Percentiles rank a stretch among this genome's conserved stretches.
Conservation (phyloP, 2,113 vertebrate genomes). For the Motacilla alba region DNA sequence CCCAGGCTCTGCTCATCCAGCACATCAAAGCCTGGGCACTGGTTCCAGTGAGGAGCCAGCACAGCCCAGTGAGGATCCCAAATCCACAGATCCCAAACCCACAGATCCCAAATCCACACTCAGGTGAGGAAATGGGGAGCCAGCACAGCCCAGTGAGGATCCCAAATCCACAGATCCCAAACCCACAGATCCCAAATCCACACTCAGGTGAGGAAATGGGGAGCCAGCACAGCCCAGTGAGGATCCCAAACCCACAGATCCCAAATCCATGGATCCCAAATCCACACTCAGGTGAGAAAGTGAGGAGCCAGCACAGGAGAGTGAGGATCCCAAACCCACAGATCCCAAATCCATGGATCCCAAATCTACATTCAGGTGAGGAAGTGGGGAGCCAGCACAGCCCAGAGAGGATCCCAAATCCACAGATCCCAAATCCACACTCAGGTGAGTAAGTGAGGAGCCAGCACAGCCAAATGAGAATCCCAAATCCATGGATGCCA, state of each 20-base stretch:
- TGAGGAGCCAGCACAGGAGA: neutral
- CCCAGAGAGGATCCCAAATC: neutral
- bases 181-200: neutral
- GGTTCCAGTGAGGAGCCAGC: neutral
- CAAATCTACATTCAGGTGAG: neutral
- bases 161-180: neutral
- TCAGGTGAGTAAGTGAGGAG: neutral
- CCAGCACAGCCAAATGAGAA: too few species aligned
- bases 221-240: neutral
- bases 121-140: neutral
- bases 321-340: neutral
- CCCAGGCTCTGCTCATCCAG: neutral
- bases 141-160: neutral
- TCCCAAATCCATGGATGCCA: neutral
- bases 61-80: neutral
- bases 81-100: neutral
- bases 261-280: neutral
- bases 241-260: neutral
- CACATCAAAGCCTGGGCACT: neutral
- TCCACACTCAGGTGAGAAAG: too few species aligned
- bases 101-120: neutral
- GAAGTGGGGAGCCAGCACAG: neutral
- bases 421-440: accelerated
- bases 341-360: neutral
- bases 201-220: neutral